Conservation (phyloP, 2,113 vertebrate genomes). For the Pseudorasbora parva region DNA sequence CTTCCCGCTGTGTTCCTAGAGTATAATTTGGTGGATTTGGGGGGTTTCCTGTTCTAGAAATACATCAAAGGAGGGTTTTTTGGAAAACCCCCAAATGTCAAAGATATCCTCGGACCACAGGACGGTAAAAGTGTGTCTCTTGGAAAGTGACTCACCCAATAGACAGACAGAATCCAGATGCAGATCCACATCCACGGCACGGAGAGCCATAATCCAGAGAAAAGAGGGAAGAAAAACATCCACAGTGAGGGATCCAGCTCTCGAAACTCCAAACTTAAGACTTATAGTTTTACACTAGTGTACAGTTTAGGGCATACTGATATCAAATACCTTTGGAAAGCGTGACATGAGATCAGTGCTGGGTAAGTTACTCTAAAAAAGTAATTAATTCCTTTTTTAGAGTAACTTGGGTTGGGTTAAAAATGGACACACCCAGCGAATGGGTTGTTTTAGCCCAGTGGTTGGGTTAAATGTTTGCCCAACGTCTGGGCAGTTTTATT, state of each 20-base stretch:
- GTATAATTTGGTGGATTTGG: background rate
- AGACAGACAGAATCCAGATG: background rate
- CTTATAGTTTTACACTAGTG: too few relatives aligned
- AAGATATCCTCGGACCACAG: background rate
- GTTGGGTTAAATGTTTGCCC: too few relatives aligned
- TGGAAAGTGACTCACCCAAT: background rate
- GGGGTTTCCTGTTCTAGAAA: slow-evolving; percentile 35
- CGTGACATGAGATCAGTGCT: too few relatives aligned
- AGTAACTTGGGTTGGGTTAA: too few relatives aligned
- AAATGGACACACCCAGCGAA: too few relatives aligned
- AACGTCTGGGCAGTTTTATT: too few relatives aligned
- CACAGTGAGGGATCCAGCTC: background rate
- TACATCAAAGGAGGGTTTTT: background rate
- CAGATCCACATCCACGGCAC: background rate
- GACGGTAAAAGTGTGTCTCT: background rate
- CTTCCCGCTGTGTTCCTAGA: background rate
- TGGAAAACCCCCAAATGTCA: slow-evolving; percentile 16
- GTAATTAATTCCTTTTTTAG: too few relatives aligned
- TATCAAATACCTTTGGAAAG: too few relatives aligned
- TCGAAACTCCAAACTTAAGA: too few relatives aligned
- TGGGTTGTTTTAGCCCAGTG: too few relatives aligned
- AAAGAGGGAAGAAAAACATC: background rate
- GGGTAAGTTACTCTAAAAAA: too few relatives aligned
- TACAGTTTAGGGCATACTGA: too few relatives aligned
- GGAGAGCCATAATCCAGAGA: background rate